Conservation (phyloP, 1,140 invertebrate species). For the Episyrphus balteatus region DNA sequence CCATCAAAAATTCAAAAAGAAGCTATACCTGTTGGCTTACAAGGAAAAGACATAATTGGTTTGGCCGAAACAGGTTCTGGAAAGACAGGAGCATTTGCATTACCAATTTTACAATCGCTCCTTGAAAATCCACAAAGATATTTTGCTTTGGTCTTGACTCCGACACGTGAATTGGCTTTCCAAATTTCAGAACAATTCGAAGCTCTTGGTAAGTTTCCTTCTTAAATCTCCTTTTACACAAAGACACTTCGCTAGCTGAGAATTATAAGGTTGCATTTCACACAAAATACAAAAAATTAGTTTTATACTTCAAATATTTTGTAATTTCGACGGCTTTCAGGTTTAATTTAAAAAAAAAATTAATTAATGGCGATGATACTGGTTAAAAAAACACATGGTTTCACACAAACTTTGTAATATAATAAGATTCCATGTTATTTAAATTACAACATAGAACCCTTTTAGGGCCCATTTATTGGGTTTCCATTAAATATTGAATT, state of each 20-base stretch:
- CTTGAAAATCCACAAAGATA: conserved; percentile 85
- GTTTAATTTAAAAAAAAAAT: neutral
- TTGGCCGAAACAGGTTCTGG: conserved; percentile 96
- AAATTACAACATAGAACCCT: too few relatives aligned
- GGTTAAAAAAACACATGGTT: too few relatives aligned
- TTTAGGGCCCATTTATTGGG: too few relatives aligned
- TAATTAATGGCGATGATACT: too few relatives aligned
- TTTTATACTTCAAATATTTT: neutral
- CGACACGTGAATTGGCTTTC: conserved; percentile 93
- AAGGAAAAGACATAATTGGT: conserved; percentile 93
- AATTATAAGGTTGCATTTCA: too few relatives aligned
- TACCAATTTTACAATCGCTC: conserved; percentile 88
- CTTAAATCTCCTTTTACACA: conserved; percentile 2
- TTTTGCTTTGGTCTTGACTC: conserved; percentile 89
- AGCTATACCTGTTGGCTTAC: conserved; percentile 78
- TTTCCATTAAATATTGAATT: too few relatives aligned
- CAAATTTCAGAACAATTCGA: conserved; percentile 95
- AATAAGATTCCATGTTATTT: too few relatives aligned
- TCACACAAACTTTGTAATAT: too few relatives aligned
- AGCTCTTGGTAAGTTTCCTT: conserved; percentile 59
- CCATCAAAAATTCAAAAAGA: conserved; percentile 94
- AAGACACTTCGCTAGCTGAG: too few relatives aligned
- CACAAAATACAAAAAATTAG: neutral
- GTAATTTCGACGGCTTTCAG: neutral
- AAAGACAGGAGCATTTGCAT: conserved; percentile 94